A percentile compares a stretch with the other conserved stretches of the same genome.
phyloP scores from a whole-genome alignment of 1,140 invertebrate genomes.

The Hycleus phaleratus region DNA sequence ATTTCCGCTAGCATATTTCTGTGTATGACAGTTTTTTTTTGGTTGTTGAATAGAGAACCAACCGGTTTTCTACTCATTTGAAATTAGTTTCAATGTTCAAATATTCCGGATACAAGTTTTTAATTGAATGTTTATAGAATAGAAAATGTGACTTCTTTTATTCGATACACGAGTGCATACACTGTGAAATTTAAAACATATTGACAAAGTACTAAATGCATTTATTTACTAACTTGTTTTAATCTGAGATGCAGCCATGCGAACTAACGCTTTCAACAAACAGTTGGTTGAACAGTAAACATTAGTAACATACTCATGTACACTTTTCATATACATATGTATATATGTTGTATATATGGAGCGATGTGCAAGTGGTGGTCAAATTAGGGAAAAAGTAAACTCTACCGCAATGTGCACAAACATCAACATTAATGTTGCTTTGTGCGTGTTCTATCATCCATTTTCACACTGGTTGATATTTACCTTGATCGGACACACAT shows the following conservation, averaged over 20 bases:
- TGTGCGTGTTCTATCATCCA: not conserved
- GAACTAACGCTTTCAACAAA: conserved; percentile 8
- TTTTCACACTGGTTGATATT: no score
- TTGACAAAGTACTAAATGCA: not conserved
- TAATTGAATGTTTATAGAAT: no score
- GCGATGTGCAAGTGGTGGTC: conserved; percentile 6
- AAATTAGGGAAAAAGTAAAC: conserved; percentile 8
- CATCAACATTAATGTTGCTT: conserved; percentile 5
- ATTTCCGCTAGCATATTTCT: not conserved
- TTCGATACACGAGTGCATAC: no score
- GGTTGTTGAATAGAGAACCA: not conserved
- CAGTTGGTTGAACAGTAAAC: conserved; percentile 7
- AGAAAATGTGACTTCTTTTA: no score
- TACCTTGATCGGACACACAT: no score
- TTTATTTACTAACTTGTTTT: conserved; percentile 9
- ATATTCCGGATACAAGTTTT: no score
- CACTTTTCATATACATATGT: no score
- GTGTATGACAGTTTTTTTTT: not conserved
- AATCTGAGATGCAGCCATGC: conserved; percentile 10
- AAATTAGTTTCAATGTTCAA: no score
- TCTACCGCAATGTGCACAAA: conserved; percentile 5
- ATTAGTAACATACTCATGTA: no score
- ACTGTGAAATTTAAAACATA: conserved; percentile 4
- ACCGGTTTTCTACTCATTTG: not conserved
- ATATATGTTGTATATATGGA: not conserved